Evolutionary conservation across 1,140 invertebrate genomes (phyloP).

Genomic region (Macrotrachela quadricornifera): DNA sequence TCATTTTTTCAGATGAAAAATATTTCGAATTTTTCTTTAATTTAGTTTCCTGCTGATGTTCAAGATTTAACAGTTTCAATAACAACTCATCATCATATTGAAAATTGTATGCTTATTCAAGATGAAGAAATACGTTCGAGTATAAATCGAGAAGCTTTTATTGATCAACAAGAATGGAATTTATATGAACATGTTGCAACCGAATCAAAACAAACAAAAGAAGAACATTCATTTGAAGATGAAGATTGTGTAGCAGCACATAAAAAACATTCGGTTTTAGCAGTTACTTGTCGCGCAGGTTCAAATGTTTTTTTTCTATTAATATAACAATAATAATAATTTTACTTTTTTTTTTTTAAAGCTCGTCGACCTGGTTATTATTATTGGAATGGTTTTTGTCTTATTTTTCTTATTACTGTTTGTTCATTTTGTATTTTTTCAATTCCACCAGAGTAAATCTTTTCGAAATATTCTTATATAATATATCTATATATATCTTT

Average conservation of each 20-base stretch:
- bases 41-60: conserved; percentile 2
- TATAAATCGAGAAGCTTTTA: conserved; percentile 7
- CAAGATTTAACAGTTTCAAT: conserved; percentile 6
- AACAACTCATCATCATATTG: not conserved
- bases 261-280: not conserved
- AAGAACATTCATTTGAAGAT: not conserved
- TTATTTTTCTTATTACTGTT: not conserved
- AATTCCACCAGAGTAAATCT: not conserved
- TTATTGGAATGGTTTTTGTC: not conserved
- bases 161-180: conserved; percentile 9
- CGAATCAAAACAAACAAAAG: not conserved
- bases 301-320: not conserved
- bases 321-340: not conserved
- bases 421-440: not conserved
- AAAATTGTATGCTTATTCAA: not conserved
- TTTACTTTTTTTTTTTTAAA: not conserved
- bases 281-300: conserved; percentile 1
- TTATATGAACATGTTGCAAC: conserved; percentile 5
- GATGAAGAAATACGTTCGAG: not conserved
- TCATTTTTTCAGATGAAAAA: too few species aligned
- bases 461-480: too few species aligned
- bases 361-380: conserved; percentile 7
- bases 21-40: too few species aligned
- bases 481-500: too few species aligned
- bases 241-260: not conserved